A percentile compares a stretch with the other conserved stretches of the same genome.
These are phyloP conservation scores for Micrasema minimum DNA, from an alignment of 1,140 invertebrate genomes.

Conservation along the genomic window DNA sequence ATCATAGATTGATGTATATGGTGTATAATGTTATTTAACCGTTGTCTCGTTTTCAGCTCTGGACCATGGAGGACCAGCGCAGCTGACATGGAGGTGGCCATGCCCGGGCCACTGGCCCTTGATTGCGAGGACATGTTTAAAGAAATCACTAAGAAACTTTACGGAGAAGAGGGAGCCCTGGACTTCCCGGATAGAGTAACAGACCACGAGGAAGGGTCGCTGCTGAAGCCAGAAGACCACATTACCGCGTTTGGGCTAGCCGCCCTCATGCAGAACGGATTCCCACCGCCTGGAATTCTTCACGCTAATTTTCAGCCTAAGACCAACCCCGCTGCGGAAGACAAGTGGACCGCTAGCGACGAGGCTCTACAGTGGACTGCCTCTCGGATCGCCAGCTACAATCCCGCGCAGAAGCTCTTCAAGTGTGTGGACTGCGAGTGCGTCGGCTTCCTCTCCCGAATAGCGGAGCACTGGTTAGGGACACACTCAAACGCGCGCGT, in stretches of 20 bases:
- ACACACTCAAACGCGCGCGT: constrained; percentile 80
- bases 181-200: constrained; percentile 62
- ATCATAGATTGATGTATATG: no score
- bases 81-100: constrained; percentile 53
- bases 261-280: constrained; percentile 78
- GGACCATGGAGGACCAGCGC: constrained; percentile 40
- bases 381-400: constrained; percentile 78
- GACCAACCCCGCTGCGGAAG: constrained; percentile 67
- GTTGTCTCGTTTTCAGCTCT: constrained; percentile 20
- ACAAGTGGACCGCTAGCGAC: constrained; percentile 76
- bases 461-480: constrained; percentile 87
- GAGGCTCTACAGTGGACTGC: constrained; percentile 76
- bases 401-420: constrained; percentile 77
- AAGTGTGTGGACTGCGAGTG: constrained; percentile 82
- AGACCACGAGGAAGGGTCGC: constrained; percentile 64
- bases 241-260: constrained; percentile 76
- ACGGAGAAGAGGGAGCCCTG: constrained; percentile 80
- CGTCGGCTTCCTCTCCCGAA: constrained; percentile 79
- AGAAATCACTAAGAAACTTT: constrained; percentile 90
- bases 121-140: constrained; percentile 74
- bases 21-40: background rate
- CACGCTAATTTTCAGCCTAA: constrained; percentile 68
- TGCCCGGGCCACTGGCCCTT: constrained; percentile 59
- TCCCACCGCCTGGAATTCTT: constrained; percentile 70
- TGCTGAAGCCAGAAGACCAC: constrained; percentile 74